Evolutionary conservation across 2,113 vertebrate species (phyloP), one percentile per base, ranked within the genome.

Genomic region (Sinocyclocheilus anshuiensis): DNA sequence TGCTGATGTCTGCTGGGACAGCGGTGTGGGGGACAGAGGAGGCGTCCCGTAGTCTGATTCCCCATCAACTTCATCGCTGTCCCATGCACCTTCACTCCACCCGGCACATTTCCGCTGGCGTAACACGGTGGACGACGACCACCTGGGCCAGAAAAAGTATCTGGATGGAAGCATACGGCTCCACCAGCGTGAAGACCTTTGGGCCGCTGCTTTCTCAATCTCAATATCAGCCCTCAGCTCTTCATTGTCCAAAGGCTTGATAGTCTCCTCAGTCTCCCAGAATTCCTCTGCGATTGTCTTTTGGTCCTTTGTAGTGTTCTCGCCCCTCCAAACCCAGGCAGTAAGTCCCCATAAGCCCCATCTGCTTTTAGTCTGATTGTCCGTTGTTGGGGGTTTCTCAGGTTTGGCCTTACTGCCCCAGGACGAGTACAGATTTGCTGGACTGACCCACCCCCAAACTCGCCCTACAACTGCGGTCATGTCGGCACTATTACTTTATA

Each of bases 11-110:
- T 83, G 42, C 29, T 33, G 29, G 29, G 29, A 33, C 29, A 33
- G 29, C 0, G 93, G 93, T 0, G 87, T 92, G 1, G 95, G 94
- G 20, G 94, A 96, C 0, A 94, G 95, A 1, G 95, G 95, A 1
- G 94, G 94, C 0, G 95, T 96, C 4, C 89, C 92, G 1, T 94
- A 96, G 77, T 95, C 94, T 0, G 94, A 95, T 20, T 94, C 93
- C 16, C 86, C 93, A 0, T 94, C 94, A 4, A 72, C 7, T 3
- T 92, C 4, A 5, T 94, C 93, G 0, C 20, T n/a, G 0, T 91
- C 89, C 81, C 90, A 63, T 0, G 11, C 36, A 5, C 79, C 83
- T n/a, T 87, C 24, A 11, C 33, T 84, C 77, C 87, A 85, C n/a
- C 59, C 69, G 0, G 67, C 72, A 33, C 59, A 67, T 57, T 87